Percentiles rank a stretch among this genome's conserved stretches.
Evolutionary conservation across 2,113 vertebrate species (phyloP).

Genomic region (Otolemur garnettii): DNA sequence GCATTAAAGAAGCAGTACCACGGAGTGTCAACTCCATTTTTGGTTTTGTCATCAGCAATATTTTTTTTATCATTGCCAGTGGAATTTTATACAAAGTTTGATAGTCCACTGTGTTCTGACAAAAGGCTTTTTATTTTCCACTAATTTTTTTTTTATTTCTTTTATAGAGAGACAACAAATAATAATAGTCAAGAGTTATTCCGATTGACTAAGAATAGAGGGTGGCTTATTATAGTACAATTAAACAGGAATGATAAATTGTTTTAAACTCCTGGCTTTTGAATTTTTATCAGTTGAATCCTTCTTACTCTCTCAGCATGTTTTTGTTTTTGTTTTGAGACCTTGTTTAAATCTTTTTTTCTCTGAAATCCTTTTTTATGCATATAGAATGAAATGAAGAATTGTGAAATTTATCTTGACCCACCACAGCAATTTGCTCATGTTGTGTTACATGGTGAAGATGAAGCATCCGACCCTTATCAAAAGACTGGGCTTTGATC

Average conservation of each 20-base stretch:
- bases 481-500: neutral
- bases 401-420: neutral
- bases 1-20: neutral
- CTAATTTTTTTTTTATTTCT: neutral
- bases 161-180: neutral
- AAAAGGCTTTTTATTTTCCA: neutral
- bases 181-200: neutral
- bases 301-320: slow-evolving; percentile 1
- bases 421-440: neutral
- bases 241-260: neutral
- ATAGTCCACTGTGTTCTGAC: neutral
- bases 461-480: neutral
- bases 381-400: neutral
- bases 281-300: neutral
- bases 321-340: neutral
- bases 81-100: neutral
- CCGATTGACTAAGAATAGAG: neutral
- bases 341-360: neutral
- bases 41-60: neutral
- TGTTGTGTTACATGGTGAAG: neutral
- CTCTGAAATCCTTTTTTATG: neutral
- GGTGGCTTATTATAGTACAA: neutral
- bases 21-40: neutral
- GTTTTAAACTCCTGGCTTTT: neutral
- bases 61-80: neutral